phyloP scores from a whole-genome alignment of 1,140 invertebrate genomes.

The Aphelenchoides fujianensis region DNA sequence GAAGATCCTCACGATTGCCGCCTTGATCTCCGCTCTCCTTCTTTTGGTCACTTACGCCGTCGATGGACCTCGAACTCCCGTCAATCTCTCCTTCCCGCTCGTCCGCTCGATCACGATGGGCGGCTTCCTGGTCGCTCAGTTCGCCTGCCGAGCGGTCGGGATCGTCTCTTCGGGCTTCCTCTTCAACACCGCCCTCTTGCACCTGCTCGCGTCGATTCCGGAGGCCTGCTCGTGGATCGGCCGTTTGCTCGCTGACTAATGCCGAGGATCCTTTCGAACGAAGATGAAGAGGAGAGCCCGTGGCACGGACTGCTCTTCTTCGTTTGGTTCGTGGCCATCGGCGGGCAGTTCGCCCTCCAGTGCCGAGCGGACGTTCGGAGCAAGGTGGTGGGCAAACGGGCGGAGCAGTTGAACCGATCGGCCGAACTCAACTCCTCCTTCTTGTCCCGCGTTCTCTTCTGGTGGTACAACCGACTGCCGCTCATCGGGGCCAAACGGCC shows the following conservation, averaged over 20 bases:
- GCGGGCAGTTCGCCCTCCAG: slow-evolving; percentile 40
- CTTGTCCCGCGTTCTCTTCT: slow-evolving; percentile 46
- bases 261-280: not conserved
- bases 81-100: slow-evolving; percentile 44
- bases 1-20: slow-evolving; percentile 35
- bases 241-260: not conserved
- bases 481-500: no score
- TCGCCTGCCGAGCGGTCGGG: not conserved
- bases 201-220: slow-evolving; percentile 45
- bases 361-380: slow-evolving; percentile 39
- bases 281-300: not conserved
- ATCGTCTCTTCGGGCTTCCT: slow-evolving; percentile 35
- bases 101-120: slow-evolving; percentile 45
- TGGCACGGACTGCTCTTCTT: slow-evolving; percentile 32
- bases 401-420: slow-evolving; percentile 27
- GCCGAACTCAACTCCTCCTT: slow-evolving; percentile 42
- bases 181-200: slow-evolving; percentile 49
- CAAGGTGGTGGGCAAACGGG: no score
- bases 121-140: not conserved
- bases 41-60: slow-evolving; percentile 30
- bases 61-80: slow-evolving; percentile 22
- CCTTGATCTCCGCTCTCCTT: slow-evolving; percentile 32
- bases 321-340: slow-evolving; percentile 39
- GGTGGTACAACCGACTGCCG: slow-evolving; percentile 60
- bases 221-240: slow-evolving; percentile 46